Evolutionary conservation across 2,888 invertebrate genomes (phyloP).

Genomic region (Ornithoptera alexandrae): DNA sequence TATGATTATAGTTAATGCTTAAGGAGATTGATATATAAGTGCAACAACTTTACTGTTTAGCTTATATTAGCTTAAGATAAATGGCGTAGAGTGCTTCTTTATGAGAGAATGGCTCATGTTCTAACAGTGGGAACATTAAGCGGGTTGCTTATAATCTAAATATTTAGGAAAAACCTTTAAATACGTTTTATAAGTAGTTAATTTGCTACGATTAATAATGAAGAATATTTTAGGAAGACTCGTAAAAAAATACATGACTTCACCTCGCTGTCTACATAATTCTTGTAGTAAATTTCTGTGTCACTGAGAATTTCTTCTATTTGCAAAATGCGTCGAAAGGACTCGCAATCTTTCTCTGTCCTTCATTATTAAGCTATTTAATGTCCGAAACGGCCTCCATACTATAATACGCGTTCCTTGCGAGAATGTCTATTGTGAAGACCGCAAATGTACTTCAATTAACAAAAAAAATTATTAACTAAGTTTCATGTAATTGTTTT

Average conservation of each 20-base stretch:
- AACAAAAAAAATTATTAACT: not conserved
- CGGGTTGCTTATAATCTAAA: no score
- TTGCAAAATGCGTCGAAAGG: not conserved
- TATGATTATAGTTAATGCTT: no score
- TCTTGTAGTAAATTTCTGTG: not conserved
- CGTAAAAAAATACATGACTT: not conserved
- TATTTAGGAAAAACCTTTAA: not conserved
- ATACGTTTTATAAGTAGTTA: not conserved
- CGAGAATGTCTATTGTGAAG: not conserved
- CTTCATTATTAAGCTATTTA: constrained; percentile 18
- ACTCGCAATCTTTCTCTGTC: constrained; percentile 7
- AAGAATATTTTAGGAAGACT: not conserved
- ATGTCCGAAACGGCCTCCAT: constrained; percentile 9
- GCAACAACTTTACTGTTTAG: no score
- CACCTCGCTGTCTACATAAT: not conserved
- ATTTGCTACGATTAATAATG: not conserved
- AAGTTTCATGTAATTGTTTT: no score
- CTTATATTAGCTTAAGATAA: no score
- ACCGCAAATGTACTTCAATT: not conserved
- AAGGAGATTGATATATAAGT: no score
- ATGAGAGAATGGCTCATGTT: no score
- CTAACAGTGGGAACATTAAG: no score
- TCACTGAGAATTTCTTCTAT: not conserved
- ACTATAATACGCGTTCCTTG: not conserved
- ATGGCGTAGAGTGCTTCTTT: no score